Percentiles rank a stretch among this genome's conserved stretches.
Evolutionary conservation across 2,888 invertebrate species (phyloP).

Genomic region (Xanthorhoe spadicearia): DNA sequence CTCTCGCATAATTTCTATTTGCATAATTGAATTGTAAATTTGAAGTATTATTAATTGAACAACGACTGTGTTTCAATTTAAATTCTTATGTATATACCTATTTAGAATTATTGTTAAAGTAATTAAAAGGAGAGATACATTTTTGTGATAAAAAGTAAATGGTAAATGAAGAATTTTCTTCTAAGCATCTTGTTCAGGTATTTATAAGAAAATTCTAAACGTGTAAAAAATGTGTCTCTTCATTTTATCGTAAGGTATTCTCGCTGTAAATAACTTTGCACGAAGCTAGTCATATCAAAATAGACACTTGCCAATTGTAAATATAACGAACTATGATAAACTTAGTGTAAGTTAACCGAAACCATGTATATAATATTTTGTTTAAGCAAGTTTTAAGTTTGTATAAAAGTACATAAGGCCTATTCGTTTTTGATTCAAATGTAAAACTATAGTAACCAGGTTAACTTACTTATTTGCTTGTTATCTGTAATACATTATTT

Average conservation of each 20-base stretch:
- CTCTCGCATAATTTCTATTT: conserved; percentile 40
- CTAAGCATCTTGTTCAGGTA: neutral
- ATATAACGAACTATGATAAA: conserved; percentile 44
- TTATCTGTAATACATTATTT: neutral
- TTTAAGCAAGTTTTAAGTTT: conserved; percentile 4
- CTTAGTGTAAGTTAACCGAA: conserved; percentile 7
- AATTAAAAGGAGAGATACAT: conserved; percentile 22
- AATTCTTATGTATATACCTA: conserved; percentile 43
- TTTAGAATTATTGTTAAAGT: conserved; percentile 25
- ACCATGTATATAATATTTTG: neutral
- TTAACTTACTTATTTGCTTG: neutral
- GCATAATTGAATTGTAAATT: conserved; percentile 49
- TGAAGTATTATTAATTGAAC: conserved; percentile 47
- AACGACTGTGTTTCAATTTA: conserved; percentile 54
- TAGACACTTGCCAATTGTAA: conserved; percentile 52
- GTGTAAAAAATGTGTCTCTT: conserved; percentile 19
- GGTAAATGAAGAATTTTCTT: no score
- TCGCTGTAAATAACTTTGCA: conserved; percentile 74
- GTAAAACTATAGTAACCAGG: neutral
- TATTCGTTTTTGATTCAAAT: neutral
- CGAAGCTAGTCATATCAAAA: conserved; percentile 70
- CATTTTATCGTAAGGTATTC: conserved; percentile 16
- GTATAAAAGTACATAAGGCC: neutral
- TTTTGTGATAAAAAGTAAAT: conserved; percentile 8
- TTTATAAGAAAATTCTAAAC: neutral